Evolutionary conservation across 2,113 vertebrate species (phyloP), one percentile per base, ranked within the genome.

Genomic region (Poeciliopsis occidentalis): DNA sequence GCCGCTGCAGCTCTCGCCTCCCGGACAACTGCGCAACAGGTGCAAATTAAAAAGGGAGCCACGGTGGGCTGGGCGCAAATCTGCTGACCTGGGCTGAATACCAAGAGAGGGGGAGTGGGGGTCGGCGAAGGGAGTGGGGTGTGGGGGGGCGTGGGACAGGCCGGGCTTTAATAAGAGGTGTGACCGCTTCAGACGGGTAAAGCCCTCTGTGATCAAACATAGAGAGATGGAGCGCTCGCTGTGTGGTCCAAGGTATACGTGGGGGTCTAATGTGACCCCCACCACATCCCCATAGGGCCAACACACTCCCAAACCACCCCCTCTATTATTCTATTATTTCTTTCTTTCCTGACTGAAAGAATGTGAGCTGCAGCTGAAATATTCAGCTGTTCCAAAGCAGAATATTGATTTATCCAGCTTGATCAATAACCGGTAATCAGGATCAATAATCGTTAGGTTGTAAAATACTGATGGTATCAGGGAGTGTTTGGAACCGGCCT

Each of bases 11-110:
- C 96, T 94, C 96, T 97, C 96, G 96, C 96, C 95, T 96, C 96
- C 95, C 94, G 91, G 96, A 97, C 97, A 98, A 98, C 97, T 97
- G 96, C 96, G 93, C 96, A 97, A 97, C 97, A 98, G 97, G 97
- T 98, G 97, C 97, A 97, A 96, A 97, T 97, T 96, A 97, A 97
- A 96, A 89, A 96, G 95, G 97, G 96, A 96, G 96, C 95, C 94
- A 94, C 94, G 93, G 93, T 89, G 94, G 94, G 95, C 93, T 63
- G 95, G 95, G 95, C 96, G 93, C 94, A 96, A 96, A 97, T 96
- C 95, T 95, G 96, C 96, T 97, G 96, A 97, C 96, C 96, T 96
- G 96, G 96, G 95, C 95, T 97, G 96, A 98, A 98, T 97, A 98
- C 97, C 96, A 97, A 97, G 96, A 96, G 95, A 0, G 93, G 82